A percentile compares a stretch with the other conserved stretches of the same genome.
Conservation (phyloP, 2,113 vertebrate genomes). For the Phrynocephalus versicolor region DNA sequence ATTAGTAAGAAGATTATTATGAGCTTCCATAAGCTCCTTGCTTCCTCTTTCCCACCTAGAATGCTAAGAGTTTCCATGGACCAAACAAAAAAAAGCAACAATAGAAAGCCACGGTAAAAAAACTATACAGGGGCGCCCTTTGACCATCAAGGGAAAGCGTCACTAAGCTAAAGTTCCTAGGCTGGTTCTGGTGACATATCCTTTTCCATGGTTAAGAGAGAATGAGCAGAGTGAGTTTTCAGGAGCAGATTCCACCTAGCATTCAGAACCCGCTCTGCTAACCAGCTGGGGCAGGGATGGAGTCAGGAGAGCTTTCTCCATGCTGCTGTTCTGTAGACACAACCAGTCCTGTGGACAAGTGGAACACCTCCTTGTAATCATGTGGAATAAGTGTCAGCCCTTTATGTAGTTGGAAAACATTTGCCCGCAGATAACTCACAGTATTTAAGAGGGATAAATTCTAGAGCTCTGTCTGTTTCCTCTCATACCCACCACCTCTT, state of each 20-base stretch:
- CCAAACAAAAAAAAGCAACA: slow-evolving; percentile 2
- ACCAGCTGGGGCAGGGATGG: not conserved
- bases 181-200: not conserved
- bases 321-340: too few species aligned
- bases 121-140: too few species aligned
- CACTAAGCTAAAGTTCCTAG: not conserved
- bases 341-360: too few species aligned
- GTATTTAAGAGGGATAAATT: too few species aligned
- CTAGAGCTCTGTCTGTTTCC: too few species aligned
- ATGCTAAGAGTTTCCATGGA: not conserved
- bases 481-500: slow-evolving; percentile 29
- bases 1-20: slow-evolving; percentile 7
- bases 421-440: too few species aligned
- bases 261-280: not conserved
- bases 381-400: too few species aligned
- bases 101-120: too few species aligned
- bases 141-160: not conserved
- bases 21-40: slow-evolving; percentile 7
- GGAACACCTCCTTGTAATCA: too few species aligned
- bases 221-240: not conserved
- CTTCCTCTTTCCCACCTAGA: slow-evolving; percentile 8
- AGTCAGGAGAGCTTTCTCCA: too few species aligned
- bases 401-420: too few species aligned
- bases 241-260: not conserved
- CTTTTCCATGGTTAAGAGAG: not conserved